Evolutionary conservation across 2,888 invertebrate species (phyloP).

Genomic region (Electrophaes corylata): DNA sequence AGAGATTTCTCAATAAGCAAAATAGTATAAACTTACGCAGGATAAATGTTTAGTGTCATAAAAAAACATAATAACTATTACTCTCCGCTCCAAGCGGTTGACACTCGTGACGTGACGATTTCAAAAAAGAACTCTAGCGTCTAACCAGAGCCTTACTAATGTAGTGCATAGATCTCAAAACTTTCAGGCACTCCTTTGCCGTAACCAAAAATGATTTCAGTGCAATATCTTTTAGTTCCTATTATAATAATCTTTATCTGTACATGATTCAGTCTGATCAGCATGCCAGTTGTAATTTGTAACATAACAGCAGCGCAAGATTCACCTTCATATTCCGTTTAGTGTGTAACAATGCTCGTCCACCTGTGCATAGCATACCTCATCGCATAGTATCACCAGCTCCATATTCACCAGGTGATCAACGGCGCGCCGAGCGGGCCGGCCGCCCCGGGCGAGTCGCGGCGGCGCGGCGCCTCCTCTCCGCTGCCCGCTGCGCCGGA

Average conservation of each 20-base stretch:
- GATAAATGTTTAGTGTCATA: no score
- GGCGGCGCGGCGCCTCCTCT: slow-evolving; percentile 74
- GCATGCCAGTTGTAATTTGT: not conserved
- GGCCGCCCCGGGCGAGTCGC: slow-evolving; percentile 59
- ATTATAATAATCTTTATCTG: not conserved
- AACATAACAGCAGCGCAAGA: not conserved
- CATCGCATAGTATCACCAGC: slow-evolving; percentile 18
- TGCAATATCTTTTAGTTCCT: not conserved
- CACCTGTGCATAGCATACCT: slow-evolving; percentile 5
- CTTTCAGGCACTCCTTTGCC: no score
- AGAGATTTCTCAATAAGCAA: no score
- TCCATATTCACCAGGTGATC: slow-evolving; percentile 63
- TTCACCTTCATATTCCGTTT: not conserved
- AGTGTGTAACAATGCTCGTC: slow-evolving; percentile 7
- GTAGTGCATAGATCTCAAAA: no score
- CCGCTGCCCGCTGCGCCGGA: slow-evolving; percentile 83
- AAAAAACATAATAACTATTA: no score
- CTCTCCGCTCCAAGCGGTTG: no score
- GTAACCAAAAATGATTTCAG: no score
- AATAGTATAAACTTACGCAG: no score
- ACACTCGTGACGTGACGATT: no score
- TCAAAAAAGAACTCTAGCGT: no score
- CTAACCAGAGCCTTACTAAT: no score
- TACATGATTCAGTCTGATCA: not conserved
- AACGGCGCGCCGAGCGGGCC: slow-evolving; percentile 65